A percentile compares a stretch with the other conserved stretches of the same genome.
Conservation (phyloP, 1,140 invertebrate species). For the Philotrypesis tridentata region DNA sequence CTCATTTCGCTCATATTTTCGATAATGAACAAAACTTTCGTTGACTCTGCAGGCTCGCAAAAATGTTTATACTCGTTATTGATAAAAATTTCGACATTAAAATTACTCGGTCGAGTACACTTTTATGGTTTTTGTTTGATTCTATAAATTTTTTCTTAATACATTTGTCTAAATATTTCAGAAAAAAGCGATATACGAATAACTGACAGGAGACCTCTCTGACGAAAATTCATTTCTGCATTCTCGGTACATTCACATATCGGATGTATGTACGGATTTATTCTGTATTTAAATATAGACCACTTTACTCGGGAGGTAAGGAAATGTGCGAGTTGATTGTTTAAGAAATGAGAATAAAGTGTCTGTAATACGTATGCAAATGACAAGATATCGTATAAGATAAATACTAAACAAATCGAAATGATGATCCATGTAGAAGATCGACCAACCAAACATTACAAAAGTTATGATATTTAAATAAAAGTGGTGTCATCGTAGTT, state of each 20-base stretch:
- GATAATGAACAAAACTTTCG: background rate
- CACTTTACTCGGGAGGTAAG: background rate
- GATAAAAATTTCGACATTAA: background rate
- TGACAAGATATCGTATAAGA: background rate
- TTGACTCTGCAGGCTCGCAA: background rate
- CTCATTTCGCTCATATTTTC: background rate
- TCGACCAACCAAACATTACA: background rate
- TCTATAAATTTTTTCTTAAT: background rate
- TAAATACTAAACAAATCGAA: background rate
- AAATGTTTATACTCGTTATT: background rate
- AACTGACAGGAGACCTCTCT: background rate
- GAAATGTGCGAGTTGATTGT: constrained; percentile 19
- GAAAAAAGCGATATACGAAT: background rate
- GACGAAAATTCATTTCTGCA: background rate
- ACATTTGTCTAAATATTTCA: background rate
- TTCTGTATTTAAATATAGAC: background rate
- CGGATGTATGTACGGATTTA: background rate
- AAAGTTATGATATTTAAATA: constrained; percentile 40
- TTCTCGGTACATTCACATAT: background rate
- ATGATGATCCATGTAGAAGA: background rate
- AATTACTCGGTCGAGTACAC: background rate
- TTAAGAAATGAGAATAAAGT: background rate
- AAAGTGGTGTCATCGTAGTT: constrained; percentile 3
- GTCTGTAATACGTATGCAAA: background rate
- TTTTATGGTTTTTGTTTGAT: background rate